These are phyloP conservation scores for Sturnira hondurensis DNA, from an alignment of 2,113 vertebrate genomes.

Conservation along the genomic window DNA sequence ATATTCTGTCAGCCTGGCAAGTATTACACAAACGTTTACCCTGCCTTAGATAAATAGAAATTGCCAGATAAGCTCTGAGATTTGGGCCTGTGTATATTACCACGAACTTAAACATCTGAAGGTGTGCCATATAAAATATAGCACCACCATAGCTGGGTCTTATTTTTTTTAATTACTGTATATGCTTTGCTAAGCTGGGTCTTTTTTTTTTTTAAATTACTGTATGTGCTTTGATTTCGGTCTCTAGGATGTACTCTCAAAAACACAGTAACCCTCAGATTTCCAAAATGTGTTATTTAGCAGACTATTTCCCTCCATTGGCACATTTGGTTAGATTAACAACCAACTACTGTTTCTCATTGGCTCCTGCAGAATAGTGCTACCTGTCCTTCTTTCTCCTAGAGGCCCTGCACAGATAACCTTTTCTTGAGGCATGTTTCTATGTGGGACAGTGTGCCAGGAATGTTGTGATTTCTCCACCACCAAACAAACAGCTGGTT, in stretches of 20 bases:
- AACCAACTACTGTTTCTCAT: neutral
- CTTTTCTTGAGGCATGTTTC: conserved; percentile 57
- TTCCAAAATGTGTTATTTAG: conserved; percentile 46
- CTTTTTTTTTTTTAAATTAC: conserved; percentile 20
- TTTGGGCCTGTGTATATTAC: conserved; percentile 44
- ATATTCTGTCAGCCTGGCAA: conserved; percentile 76
- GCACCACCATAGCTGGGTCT: conserved; percentile 4
- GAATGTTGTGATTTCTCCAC: conserved; percentile 60
- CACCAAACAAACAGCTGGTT: conserved; percentile 67
- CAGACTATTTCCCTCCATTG: conserved; percentile 42
- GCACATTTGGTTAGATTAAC: conserved; percentile 42
- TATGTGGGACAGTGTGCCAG: conserved; percentile 66
- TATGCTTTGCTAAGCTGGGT: conserved; percentile 59
- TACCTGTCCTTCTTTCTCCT: conserved; percentile 48
- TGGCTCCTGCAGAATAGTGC: conserved; percentile 42
- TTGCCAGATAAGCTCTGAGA: conserved; percentile 61
- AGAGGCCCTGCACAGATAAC: conserved; percentile 49
- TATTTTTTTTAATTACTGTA: conserved; percentile 27
- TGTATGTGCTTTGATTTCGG: conserved; percentile 52
- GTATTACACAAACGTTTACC: conserved; percentile 77
- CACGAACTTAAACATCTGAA: conserved; percentile 63
- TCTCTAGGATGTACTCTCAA: conserved; percentile 43
- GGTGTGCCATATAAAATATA: conserved; percentile 33
- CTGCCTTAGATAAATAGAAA: conserved; percentile 76
- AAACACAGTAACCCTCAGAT: conserved; percentile 46